A percentile compares a stretch with the other conserved stretches of the same genome.
Conservation (phyloP, 2,113 vertebrate species). For the Tamias sibiricus region DNA sequence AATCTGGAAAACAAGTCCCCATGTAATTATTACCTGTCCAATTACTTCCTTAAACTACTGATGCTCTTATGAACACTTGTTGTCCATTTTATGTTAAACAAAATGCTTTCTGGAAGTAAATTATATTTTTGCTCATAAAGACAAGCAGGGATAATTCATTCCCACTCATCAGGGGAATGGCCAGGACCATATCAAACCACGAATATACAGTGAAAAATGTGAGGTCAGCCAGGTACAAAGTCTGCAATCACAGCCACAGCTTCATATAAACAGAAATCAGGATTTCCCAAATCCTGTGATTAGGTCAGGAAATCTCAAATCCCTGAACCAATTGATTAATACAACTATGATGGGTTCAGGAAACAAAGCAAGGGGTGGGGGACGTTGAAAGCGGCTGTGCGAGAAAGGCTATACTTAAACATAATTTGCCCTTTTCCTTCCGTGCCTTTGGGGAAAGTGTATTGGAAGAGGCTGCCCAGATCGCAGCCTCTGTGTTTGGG, state of each 20-base stretch:
- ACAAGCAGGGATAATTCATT: constrained; percentile 44
- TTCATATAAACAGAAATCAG: constrained; percentile 78
- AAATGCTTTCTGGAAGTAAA: constrained; percentile 26
- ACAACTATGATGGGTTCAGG: constrained; percentile 60
- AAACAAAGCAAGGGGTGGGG: constrained; percentile 28
- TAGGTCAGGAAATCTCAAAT: constrained; percentile 80
- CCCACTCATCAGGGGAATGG: background rate
- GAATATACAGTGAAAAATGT: constrained; percentile 24
- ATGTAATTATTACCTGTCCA: background rate
- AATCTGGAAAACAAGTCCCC: background rate
- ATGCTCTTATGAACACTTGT: background rate
- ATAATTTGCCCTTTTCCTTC: constrained; percentile 67
- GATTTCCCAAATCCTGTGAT: constrained; percentile 74
- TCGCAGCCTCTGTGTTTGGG: constrained; percentile 22
- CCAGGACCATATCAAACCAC: background rate
- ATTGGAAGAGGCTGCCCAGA: constrained; percentile 75
- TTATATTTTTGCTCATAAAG: background rate
- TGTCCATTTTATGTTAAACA: background rate
- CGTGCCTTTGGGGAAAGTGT: constrained; percentile 43
- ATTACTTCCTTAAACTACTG: background rate
- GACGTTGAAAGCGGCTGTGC: background rate
- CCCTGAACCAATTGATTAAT: constrained; percentile 75
- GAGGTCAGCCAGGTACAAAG: constrained; percentile 45
- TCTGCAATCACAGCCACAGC: constrained; percentile 55
- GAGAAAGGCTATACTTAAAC: constrained; percentile 69